Evolutionary conservation across 2,888 invertebrate species (phyloP), one percentile per base, ranked within the genome.

Genomic region (Venustoraphidia nigricollis): DNA sequence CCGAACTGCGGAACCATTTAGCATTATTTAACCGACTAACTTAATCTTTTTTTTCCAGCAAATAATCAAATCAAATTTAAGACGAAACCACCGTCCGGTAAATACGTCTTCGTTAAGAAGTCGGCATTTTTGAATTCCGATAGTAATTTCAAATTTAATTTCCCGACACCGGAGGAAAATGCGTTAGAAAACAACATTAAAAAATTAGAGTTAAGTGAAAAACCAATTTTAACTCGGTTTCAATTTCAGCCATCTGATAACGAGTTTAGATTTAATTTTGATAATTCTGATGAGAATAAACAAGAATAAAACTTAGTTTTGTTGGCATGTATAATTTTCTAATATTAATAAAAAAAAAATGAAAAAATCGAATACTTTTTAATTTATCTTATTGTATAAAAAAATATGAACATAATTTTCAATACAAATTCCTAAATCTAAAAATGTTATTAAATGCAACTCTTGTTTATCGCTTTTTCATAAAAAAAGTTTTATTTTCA

Each of bases 51-150:
- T 45, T 34, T 71, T 73, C 54, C 66, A 77, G 77, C 67, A 65
- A 67, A 70, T 54, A 68, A 69, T 56, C 73, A 73, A 64, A 72
- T 81, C 53, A 76, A 75, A 63, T 73, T 81, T 55, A 66, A 70
- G 44, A 63, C 71, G 35, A 66, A 71, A 11, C 69, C 68, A 36
- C 57, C 72, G 57, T 64, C 60, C 41, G 66, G 65, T 44, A 83
- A 82, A 60, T 83, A 79, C 8, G 69, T 75, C 54, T 86, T 82
- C 66, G 60, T 85, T 10, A 79, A 77, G 58, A 85, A 82, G 66
- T 79, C 82, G 2, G 68, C 70, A 34, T 69, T 75, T 55, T 57
- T 67, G 43, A 66, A 68, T 9, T 70, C 72, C 1, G 76, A 72
- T 6, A 71, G 64, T 51, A 66, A 69, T 43, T 81, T 80, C 61